Percentiles rank a stretch among this genome's conserved stretches.
phyloP scores from a whole-genome alignment of 2,888 invertebrate species.

The Tribolium freemani region DNA sequence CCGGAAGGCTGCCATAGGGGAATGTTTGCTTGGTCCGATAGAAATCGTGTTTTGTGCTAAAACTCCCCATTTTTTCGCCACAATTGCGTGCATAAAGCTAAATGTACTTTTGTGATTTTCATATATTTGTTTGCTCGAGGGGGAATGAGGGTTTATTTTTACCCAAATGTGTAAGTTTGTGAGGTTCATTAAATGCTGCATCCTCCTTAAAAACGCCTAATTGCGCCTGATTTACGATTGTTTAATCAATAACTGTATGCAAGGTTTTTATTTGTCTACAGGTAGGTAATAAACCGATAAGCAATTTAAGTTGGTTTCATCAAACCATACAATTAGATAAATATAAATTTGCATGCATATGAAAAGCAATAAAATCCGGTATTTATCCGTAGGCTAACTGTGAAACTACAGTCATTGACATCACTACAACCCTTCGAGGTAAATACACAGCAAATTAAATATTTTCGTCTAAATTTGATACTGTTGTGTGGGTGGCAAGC shows the following conservation, averaged over 20 bases:
- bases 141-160: constrained; percentile 18
- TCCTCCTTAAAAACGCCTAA: constrained; percentile 1
- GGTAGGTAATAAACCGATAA: constrained; percentile 16
- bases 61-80: constrained; percentile 64
- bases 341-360: constrained; percentile 16
- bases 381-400: constrained; percentile 21
- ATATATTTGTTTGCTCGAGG: constrained; percentile 43
- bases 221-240: constrained; percentile 21
- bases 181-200: constrained; percentile 7
- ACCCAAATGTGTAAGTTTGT: neutral
- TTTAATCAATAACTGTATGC: constrained; percentile 20
- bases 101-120: constrained; percentile 59
- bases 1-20: neutral
- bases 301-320: constrained; percentile 26
- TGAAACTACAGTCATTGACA: constrained; percentile 17
- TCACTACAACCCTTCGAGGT: constrained; percentile 8
- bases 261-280: neutral
- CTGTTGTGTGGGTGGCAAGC: constrained; percentile 30
- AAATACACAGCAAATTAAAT: constrained; percentile 3
- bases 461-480: constrained; percentile 3
- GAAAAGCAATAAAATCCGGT: constrained; percentile 25
- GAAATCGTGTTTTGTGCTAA: constrained; percentile 59
- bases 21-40: constrained; percentile 43
- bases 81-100: constrained; percentile 61
- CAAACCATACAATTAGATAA: constrained; percentile 24